Evolutionary conservation across 1,140 invertebrate genomes (phyloP), one percentile per base, ranked within the genome.

Genomic region (Venustaconcha ellipsiformis): DNA sequence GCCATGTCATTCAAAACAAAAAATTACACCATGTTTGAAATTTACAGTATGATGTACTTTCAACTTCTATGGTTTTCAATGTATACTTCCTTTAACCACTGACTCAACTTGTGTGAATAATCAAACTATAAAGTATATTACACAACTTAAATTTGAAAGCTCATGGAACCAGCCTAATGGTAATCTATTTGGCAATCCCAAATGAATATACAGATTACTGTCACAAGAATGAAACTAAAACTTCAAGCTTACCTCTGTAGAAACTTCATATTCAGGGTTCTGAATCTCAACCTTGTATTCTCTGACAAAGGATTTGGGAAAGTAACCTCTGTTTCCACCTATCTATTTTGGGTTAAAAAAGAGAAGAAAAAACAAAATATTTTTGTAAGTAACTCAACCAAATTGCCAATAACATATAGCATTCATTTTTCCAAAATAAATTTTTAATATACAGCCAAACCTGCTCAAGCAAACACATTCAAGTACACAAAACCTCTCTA

Each of bases 281-380:
- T 84, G 88, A 26, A 88, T 81, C 13, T 91, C 72, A 58, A 92
- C 80, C 82, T 91, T 90, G 30, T 87, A 87, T 88, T 93, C 93
- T 68, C 87, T 85, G 5, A 93, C 80, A 82, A 94, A 92, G 17
- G 87, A 86, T 68, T 91, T 90, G 62, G 93, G 93, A 30, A 92
- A 92, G 89, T 95, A 95, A 63, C 95, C 95, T 79, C 91, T 88
- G 83, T 91, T 92, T 48, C 93, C 94, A 85, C 93, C 92, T 56
- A 95, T 92, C 89, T 92, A 70, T 37, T 37, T 37, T 37, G 37
- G 37, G 37, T 23, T 37, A 37, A 4, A 37, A 37, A 37, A 37
- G 8, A 37, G 8, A 6, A 66, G 84, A 84, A 60, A 66, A 48
- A 60, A 74, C 14, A 15, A 58, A 1, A 18, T n/a, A 70, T 11